phyloP scores from a whole-genome alignment of 2,797 vertebrate species.

The Scomberomorus guttatus region DNA sequence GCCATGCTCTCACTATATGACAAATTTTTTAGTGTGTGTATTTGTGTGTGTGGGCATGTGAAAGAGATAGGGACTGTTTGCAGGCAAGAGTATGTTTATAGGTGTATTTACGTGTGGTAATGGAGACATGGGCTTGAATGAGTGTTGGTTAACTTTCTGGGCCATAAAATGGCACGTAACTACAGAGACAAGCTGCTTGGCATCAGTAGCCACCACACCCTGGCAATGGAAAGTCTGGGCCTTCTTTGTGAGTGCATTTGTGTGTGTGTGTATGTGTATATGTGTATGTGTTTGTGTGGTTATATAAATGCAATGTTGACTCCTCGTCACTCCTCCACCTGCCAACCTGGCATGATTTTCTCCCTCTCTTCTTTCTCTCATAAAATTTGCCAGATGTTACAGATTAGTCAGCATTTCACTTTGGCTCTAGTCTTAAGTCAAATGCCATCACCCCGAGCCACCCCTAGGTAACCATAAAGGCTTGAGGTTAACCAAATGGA shows the following conservation, averaged over 20 bases:
- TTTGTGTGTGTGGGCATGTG: neutral
- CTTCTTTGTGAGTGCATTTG: conserved; percentile 32
- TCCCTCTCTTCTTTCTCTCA: conserved; percentile 45
- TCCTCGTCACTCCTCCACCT: conserved; percentile 71
- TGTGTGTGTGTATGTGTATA: conserved; percentile 28
- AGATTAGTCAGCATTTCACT: conserved; percentile 79
- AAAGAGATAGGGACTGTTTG: neutral
- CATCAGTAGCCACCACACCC: conserved; percentile 51
- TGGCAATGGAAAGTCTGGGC: conserved; percentile 51
- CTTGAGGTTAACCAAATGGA: conserved; percentile 82
- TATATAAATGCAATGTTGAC: conserved; percentile 52
- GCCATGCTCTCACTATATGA: conserved; percentile 31
- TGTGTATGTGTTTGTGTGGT: conserved; percentile 39
- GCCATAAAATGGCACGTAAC: conserved; percentile 14
- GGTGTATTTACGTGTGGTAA: conserved; percentile 28
- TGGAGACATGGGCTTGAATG: conserved; percentile 19
- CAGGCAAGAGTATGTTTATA: neutral
- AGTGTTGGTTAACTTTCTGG: conserved; percentile 49
- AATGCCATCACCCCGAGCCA: conserved; percentile 80
- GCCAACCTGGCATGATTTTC: conserved; percentile 70
- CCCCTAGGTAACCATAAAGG: conserved; percentile 79
- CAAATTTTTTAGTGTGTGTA: conserved; percentile 18
- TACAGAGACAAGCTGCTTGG: conserved; percentile 44
- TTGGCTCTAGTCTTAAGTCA: conserved; percentile 74
- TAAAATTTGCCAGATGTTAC: conserved; percentile 79